These are phyloP conservation scores for Euplagia quadripunctaria DNA, from an alignment of 2,888 invertebrate genomes.

Conservation along the genomic window DNA sequence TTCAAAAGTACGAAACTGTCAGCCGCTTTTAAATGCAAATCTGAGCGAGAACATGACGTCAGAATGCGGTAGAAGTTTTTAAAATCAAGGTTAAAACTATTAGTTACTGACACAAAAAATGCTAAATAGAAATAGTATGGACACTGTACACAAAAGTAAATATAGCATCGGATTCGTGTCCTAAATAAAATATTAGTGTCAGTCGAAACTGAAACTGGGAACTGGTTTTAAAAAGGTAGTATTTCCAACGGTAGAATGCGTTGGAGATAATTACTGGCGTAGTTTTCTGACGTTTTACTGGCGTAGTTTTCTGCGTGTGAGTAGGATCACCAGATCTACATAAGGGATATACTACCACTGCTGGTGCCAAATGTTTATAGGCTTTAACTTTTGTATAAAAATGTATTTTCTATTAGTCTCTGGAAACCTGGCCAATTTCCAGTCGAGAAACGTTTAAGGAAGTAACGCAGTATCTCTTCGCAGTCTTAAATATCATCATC, in stretches of 20 bases:
- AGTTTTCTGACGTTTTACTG: no score
- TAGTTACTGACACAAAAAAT: not conserved
- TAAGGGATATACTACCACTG: not conserved
- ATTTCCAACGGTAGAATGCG: not conserved
- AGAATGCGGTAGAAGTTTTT: slow-evolving; percentile 9
- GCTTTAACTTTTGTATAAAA: not conserved
- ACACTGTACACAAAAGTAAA: not conserved
- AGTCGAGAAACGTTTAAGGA: no score
- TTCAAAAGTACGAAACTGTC: slow-evolving; percentile 36
- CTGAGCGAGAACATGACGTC: slow-evolving; percentile 6
- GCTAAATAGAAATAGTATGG: not conserved
- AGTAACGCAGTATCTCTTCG: no score
- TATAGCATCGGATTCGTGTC: not conserved
- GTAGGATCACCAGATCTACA: not conserved
- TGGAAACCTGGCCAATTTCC: not conserved
- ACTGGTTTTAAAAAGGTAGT: not conserved
- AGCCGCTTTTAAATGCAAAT: slow-evolving; percentile 17
- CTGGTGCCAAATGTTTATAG: not conserved
- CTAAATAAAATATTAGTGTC: not conserved
- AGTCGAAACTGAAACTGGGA: not conserved
- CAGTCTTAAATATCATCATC: no score
- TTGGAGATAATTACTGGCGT: no score
- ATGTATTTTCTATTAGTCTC: not conserved
- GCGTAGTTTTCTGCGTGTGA: not conserved
- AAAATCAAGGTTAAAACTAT: slow-evolving; percentile 5